Conservation (phyloP, 2,113 vertebrate species). For the Apus apus region DNA sequence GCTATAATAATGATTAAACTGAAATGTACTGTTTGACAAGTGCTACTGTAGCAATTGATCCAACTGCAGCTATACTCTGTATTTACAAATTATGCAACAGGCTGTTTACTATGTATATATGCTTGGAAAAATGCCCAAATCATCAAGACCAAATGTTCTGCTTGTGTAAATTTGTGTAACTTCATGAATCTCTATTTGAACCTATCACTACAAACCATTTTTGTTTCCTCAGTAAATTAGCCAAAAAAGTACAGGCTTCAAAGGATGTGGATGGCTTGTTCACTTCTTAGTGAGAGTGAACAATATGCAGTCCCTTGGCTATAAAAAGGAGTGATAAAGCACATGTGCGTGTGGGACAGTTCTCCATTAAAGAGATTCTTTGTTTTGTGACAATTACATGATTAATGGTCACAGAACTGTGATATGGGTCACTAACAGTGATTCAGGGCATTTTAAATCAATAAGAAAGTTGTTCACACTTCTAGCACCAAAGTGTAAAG, state of each 20-base stretch:
- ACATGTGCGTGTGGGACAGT: not conserved
- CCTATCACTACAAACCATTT: not conserved
- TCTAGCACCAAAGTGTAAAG: not conserved
- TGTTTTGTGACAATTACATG: not conserved
- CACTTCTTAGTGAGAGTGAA: accelerated
- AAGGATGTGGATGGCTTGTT: not conserved
- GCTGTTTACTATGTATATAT: not conserved
- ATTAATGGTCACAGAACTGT: not conserved
- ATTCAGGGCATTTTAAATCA: not conserved
- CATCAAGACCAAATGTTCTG: not conserved
- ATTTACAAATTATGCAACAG: not conserved
- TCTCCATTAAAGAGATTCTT: not conserved
- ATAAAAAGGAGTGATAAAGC: not conserved
- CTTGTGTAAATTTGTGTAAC: not conserved
- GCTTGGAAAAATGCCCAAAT: not conserved
- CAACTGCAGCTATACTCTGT: not conserved
- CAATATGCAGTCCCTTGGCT: not conserved
- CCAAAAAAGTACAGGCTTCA: not conserved
- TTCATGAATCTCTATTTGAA: not conserved
- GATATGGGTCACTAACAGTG: not conserved
- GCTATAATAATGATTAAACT: not conserved
- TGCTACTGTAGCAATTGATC: not conserved
- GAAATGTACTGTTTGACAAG: not conserved
- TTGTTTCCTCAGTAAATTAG: not conserved
- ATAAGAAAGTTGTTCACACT: not conserved